These are phyloP conservation scores for Endotricha flammealis DNA, from an alignment of 2,888 invertebrate genomes.

Conservation along the genomic window DNA sequence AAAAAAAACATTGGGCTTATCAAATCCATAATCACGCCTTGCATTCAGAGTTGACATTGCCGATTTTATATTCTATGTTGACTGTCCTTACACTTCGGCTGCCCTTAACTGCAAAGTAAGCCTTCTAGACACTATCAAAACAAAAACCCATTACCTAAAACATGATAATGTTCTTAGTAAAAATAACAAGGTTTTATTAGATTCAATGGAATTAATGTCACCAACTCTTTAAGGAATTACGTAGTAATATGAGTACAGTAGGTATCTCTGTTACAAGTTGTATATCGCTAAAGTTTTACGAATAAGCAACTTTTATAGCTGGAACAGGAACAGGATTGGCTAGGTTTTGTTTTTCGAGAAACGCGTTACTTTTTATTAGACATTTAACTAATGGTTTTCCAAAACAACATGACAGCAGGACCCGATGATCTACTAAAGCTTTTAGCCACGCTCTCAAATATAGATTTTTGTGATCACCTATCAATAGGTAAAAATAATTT, in stretches of 20 bases:
- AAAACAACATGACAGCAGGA: slow-evolving; percentile 51
- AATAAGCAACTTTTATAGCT: slow-evolving; percentile 43
- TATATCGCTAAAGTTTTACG: slow-evolving; percentile 38
- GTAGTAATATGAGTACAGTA: slow-evolving; percentile 12
- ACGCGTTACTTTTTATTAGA: slow-evolving; percentile 49
- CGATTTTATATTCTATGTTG: background rate
- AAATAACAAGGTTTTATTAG: slow-evolving; percentile 3
- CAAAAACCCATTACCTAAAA: slow-evolving; percentile 6
- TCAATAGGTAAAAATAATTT: no score
- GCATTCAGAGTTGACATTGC: no score
- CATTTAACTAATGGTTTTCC: slow-evolving; percentile 56
- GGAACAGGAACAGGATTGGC: slow-evolving; percentile 36
- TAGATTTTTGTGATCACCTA: no score
- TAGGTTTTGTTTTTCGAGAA: slow-evolving; percentile 43
- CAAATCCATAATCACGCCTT: no score
- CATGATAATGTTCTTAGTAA: slow-evolving; percentile 4
- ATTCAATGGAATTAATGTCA: slow-evolving; percentile 2
- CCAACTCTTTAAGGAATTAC: background rate
- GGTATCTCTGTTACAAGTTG: slow-evolving; percentile 29
- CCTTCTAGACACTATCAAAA: slow-evolving; percentile 2
- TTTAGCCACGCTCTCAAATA: slow-evolving; percentile 28
- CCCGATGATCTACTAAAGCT: slow-evolving; percentile 44
- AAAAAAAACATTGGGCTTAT: no score
- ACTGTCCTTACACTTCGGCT: background rate
- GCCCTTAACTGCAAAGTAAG: slow-evolving; percentile 2